Conservation (phyloP, 2,797 vertebrate species). For the Malurus leucopterus region DNA sequence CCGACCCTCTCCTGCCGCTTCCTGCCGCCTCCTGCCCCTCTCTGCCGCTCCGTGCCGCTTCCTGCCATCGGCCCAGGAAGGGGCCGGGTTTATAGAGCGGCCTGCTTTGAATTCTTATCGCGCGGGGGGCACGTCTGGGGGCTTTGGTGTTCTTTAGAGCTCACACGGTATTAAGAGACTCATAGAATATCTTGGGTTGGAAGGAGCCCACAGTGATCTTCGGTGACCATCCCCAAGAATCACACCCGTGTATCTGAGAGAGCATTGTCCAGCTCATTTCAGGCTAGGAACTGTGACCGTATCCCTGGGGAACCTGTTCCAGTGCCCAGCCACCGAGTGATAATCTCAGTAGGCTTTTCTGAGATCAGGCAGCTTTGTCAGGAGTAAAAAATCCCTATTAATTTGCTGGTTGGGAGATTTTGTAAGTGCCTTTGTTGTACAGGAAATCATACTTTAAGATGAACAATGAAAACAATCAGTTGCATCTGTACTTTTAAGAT, state of each 20-base stretch:
- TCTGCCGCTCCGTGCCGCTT: too few relatives aligned
- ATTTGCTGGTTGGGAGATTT: not conserved
- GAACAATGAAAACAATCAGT: not conserved
- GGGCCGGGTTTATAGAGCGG: rapidly evolving
- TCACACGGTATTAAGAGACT: rapidly evolving
- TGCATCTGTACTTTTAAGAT: not conserved
- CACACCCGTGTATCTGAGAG: not conserved
- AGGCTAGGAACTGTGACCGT: not conserved
- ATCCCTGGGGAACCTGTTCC: not conserved
- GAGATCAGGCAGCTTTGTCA: not conserved
- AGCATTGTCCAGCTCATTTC: rapidly evolving
- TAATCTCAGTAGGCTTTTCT: not conserved
- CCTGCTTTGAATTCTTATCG: rapidly evolving
- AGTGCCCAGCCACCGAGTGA: rapidly evolving
- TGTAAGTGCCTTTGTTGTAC: not conserved
- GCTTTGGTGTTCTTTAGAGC: rapidly evolving
- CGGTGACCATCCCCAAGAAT: not conserved
- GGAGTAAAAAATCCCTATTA: not conserved
- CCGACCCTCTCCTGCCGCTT: too few relatives aligned
- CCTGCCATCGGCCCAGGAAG: not conserved
- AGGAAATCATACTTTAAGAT: not conserved
- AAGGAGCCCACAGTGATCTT: not conserved
- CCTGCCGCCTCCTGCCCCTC: too few relatives aligned
- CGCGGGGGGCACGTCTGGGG: rapidly evolving
- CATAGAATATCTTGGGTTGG: not conserved